Base-by-base conservation (phyloP, 2,113 vertebrate species). In the Hippocampus mohnikei region DNA sequence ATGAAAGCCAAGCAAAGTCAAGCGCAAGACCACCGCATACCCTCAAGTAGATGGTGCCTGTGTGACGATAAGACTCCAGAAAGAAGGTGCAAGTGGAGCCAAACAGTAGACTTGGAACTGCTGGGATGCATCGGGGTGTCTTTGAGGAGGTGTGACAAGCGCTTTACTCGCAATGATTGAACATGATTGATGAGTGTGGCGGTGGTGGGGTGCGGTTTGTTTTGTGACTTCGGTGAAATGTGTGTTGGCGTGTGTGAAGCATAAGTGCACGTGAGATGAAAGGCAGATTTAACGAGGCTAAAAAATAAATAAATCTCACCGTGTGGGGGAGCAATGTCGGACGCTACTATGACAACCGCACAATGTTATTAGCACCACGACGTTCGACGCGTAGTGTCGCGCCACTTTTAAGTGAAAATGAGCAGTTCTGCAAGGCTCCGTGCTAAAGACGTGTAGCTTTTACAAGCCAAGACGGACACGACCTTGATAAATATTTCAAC, bases 361-460 rank as follows among this genome's bases (percentile, higher is more conserved):
- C 67, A 70, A 66, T 9, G 67, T 72, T 77, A 71, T 68, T 74
- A 87, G 89, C 73, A 50, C 25, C 72, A 46, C 56, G 13, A 59
- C 25, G 25, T 59, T 7, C n/a, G 75, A 84, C 79, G 71, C 71
- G 41, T 76, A 84, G 72, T 70, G 88, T 85, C 77, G 46, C 79
- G 72, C 48, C 75, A 74, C 70, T 72, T 90, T 91, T 90, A 89
- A 90, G 84, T 91, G 91, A 75, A 88, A 89, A 91, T 89, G 18
- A 20, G 74, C 53, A 86, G 73, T 81, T 71, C 52, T 46, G 74
- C 60, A 81, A 62, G 58, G 16, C 5, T 65, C 87, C 81, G 79
- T 33, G 46, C 73, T 73, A 69, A 75, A 87, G 81, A 72, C 68
- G 70, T 62, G 41, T 7, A 25, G 23, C 41, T 42, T 65, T 58